A percentile compares a stretch with the other conserved stretches of the same genome.
phyloP scores from a whole-genome alignment of 2,797 vertebrate species.

The Diplodus sargus region DNA sequence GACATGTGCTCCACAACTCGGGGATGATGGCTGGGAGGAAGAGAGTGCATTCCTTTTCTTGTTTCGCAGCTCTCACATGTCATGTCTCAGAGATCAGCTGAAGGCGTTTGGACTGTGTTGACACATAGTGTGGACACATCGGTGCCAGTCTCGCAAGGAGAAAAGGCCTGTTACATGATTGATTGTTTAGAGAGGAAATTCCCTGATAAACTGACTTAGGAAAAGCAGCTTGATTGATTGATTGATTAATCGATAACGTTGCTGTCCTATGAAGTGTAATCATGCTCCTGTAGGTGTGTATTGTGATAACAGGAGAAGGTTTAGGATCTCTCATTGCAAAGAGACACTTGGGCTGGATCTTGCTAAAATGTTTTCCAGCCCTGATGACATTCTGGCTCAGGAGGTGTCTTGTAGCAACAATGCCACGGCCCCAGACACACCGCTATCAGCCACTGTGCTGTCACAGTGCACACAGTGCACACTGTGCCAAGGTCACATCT shows the following conservation, averaged over 20 bases:
- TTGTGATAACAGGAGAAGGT: conserved; percentile 29
- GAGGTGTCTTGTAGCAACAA: conserved; percentile 38
- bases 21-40: conserved; percentile 28
- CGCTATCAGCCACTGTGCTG: conserved; percentile 48
- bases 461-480: conserved; percentile 39
- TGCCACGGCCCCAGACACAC: conserved; percentile 9
- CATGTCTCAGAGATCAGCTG: conserved; percentile 46
- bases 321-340: conserved; percentile 6
- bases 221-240: conserved; percentile 11
- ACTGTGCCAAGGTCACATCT: conserved; percentile 72
- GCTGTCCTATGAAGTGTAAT: conserved; percentile 18
- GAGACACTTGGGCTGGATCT: conserved; percentile 15
- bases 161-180: conserved; percentile 5
- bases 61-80: conserved; percentile 32
- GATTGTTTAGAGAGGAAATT: background rate
- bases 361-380: conserved; percentile 17
- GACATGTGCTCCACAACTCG: conserved; percentile 44
- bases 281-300: conserved; percentile 15
- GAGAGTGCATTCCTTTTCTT: conserved; percentile 31
- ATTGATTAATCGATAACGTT: conserved; percentile 18
- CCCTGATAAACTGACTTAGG: background rate
- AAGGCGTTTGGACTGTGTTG: conserved; percentile 45
- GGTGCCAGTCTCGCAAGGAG: conserved; percentile 35
- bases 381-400: conserved; percentile 45
- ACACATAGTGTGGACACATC: conserved; percentile 41